A percentile compares a stretch with the other conserved stretches of the same genome.
These are phyloP conservation scores for Pangasius djambal DNA, from an alignment of 2,797 vertebrate species.

Conservation along the genomic window DNA sequence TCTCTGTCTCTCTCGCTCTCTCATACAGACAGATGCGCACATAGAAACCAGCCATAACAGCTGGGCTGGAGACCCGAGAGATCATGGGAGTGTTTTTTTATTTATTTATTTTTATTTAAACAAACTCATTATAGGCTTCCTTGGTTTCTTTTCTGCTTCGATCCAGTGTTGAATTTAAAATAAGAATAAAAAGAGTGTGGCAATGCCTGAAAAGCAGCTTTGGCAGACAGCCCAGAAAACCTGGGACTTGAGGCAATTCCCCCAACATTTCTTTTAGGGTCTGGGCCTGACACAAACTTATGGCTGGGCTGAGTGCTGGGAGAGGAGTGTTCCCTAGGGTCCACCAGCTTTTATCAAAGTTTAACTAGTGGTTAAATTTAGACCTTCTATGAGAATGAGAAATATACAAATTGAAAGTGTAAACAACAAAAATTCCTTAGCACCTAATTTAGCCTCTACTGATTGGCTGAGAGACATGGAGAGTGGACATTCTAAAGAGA, in stretches of 20 bases:
- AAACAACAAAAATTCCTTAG: neutral
- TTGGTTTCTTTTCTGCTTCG: slow-evolving; percentile 27
- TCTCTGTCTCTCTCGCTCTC: neutral
- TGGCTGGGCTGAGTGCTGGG: slow-evolving; percentile 50
- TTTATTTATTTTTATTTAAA: slow-evolving; percentile 27
- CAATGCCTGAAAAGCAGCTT: slow-evolving; percentile 62
- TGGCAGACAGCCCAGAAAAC: slow-evolving; percentile 63
- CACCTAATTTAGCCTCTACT: slow-evolving; percentile 15
- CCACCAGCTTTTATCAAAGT: slow-evolving; percentile 60
- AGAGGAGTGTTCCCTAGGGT: slow-evolving; percentile 44
- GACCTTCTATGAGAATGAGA: slow-evolving; percentile 42
- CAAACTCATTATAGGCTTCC: slow-evolving; percentile 31
- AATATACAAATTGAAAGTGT: slow-evolving; percentile 45
- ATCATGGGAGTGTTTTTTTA: slow-evolving; percentile 31
- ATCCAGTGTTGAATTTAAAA: slow-evolving; percentile 51
- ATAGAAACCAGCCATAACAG: slow-evolving; percentile 6
- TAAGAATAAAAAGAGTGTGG: slow-evolving; percentile 58
- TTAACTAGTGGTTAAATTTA: slow-evolving; percentile 57
- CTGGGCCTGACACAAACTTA: slow-evolving; percentile 63
- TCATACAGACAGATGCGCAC: neutral
- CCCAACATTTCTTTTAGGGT: slow-evolving; percentile 62
- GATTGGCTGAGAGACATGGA: slow-evolving; percentile 7
- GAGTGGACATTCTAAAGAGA: neutral
- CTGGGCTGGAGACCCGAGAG: slow-evolving; percentile 12
- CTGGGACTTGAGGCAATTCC: slow-evolving; percentile 67